Evolutionary conservation across 1,140 invertebrate genomes (phyloP), one percentile per base, ranked within the genome.

Genomic region (Camponotus pennsylvanicus): DNA sequence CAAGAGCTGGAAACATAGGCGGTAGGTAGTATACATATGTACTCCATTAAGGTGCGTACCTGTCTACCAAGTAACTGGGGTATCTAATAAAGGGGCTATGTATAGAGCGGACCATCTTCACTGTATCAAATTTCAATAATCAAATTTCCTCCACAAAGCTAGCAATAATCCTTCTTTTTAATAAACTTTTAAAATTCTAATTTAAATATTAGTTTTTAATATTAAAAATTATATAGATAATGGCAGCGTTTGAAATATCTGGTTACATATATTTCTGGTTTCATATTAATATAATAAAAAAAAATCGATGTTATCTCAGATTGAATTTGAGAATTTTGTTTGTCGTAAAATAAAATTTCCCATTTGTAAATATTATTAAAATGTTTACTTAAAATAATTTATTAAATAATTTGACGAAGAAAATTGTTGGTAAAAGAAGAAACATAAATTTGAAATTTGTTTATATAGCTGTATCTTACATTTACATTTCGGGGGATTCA

Each of bases 21-120:
- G 11, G 37, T 85, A 59, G 67, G 67, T 59, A 86, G 57, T 34
- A 27, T 79, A 79, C 70, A 59, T 90, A 78, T 66, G 71, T 80
- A 61, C 82, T 73, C 89, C 86, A 90, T 90, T 90, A 90, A 69
- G 57, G 40, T 67, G 87, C 80, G 64, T 85, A 80, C 67, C 70
- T 71, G 45, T 67, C 80, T 64, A 87, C 21, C 45, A 8, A 59
- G 71, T 37, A 57, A 71, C 82, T 45, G 42, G 66, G 18, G 61
- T 49, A 18, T 78, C 73, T 78, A 83, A 83, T 73, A 83, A 73
- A 83, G 55, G 79, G n/a, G 15, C 27, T 73, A 73, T 34, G 18
- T 73, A 63, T n/a, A 18, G 52, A 27, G 11, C 13, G 4, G 13
- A 32, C n/a, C 15, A 6, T 18, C 4, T 13, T 2, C 27, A 55